phyloP scores from a whole-genome alignment of 2,797 vertebrate species.

The Linurgus olivaceus region DNA sequence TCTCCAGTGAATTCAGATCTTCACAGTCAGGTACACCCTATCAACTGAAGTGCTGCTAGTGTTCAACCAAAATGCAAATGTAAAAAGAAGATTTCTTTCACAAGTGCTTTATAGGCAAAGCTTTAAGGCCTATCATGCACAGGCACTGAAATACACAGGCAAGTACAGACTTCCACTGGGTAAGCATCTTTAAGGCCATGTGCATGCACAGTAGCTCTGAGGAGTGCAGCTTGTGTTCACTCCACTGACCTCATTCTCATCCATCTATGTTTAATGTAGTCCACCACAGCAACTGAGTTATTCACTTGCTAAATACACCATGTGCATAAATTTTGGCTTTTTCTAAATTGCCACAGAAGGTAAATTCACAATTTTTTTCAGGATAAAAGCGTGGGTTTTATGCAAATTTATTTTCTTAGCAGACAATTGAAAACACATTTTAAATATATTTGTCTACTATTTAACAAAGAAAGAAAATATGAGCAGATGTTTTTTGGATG shows the following conservation, averaged over 20 bases:
- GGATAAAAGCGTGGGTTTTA: neutral
- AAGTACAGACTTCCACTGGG: neutral
- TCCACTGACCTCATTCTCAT: slow-evolving; percentile 44
- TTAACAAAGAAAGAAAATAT: neutral
- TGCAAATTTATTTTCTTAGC: slow-evolving; percentile 35
- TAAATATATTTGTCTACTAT: slow-evolving; percentile 15
- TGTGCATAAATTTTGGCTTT: neutral
- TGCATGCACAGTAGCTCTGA: neutral
- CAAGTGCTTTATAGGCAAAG: neutral
- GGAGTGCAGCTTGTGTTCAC: neutral
- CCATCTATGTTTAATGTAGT: slow-evolving; percentile 19
- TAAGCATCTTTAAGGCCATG: neutral
- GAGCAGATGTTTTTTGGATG: slow-evolving; percentile 21
- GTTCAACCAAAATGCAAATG: neutral
- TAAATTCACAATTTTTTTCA: neutral
- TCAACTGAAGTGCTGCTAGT: neutral
- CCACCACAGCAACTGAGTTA: neutral
- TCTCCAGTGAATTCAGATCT: neutral
- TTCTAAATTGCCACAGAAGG: neutral
- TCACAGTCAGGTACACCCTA: neutral
- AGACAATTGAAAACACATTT: slow-evolving; percentile 41
- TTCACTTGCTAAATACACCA: neutral
- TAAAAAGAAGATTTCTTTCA: neutral
- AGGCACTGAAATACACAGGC: neutral
- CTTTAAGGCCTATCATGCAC: neutral